Base-by-base conservation (phyloP, 2,113 vertebrate species). In the Candoia aspera region DNA sequence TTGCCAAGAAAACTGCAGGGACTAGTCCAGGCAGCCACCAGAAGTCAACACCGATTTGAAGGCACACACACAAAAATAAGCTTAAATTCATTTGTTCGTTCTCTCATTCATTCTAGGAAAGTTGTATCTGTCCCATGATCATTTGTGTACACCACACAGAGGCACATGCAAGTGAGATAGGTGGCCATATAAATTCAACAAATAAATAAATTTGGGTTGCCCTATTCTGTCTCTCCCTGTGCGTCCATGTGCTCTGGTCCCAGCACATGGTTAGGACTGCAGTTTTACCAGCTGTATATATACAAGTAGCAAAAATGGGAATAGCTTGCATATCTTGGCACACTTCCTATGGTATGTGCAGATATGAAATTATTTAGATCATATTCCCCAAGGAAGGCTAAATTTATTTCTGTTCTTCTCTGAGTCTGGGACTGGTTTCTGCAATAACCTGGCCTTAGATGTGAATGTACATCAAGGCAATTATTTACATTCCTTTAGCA, bases 401-500 rank as follows among this genome's bases (percentile, higher is more conserved):
- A 6, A 68, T 94, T 93, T 57, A 42, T 91, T 94, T 3, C 33
- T 17, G 6, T 49, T 19, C 2, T 33, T 13, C 3, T n/a, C 49
- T 49, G 37, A 0, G 6, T 83, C 21, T 1, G 17, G 2, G 90
- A 89, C 92, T 29, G 92, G 19, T 90, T 93, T 92, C 24, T 46
- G 84, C 83, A 83, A 21, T 26, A 53, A 49, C 11, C 53, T 49
- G 42, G 11, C 23, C 4, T 84, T 53, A 46, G 24, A 84, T 84
- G 83, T 26, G 83, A 9, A 84, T 53, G 42, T 24, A 11, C 23
- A 49, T 84, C 37, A 23, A 84, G 49, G 83, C 88, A 87, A 21
- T 8, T 2, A 86, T 89, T 62, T 94, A 59, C 53, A 84, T 6
- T 84, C 93, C n/a, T 94, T 93, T 94, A 49, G 54, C 92, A 19